Base-by-base conservation (phyloP, 2,888 invertebrate genomes). In the Strigamia crassipes region DNA sequence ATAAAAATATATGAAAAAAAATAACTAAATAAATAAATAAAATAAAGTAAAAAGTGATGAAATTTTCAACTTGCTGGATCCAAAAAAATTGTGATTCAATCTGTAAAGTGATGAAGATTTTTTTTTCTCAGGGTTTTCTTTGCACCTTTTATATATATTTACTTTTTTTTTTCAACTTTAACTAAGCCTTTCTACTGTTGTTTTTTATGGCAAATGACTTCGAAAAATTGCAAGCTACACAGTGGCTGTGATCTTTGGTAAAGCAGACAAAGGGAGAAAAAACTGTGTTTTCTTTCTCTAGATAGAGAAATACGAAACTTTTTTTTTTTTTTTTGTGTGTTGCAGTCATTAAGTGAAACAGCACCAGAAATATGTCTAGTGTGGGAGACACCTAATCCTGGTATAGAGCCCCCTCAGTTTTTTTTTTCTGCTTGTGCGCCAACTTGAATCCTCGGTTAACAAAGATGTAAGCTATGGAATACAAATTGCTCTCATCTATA, bases 281-380 rank as follows among this genome's bases (percentile, higher is more conserved):
- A 31, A n/a, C 9, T 18, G 15, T 56, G 15, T 56, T 56, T 56
- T 56, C n/a, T 18, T 18, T 56, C 21, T 56, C 1, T 23, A 66
- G 21, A 66, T 23, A 66, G 12, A 66, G 23, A 31, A 73, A 73
- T 12, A 5, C 73, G 27, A 73, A 73, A 73, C 73, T 27, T 31
- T 31, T n/a, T 73, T 73, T 73, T 73, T 73, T n/a, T n/a, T n/a
- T n/a, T n/a, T n/a, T 66, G 21, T 66, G 66, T 27, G 12, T n/a
- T 6, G 27, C 27, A 27, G 27, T 73, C 73, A 73, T 73, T 73
- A 73, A 73, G 73, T 73, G 73, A 73, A 73, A 73, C 73, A 73
- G 73, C 73, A 73, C 8, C 73, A 73, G 73, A 73, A 73, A 73
- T 73, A 73, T 73, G 73, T 73, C 73, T 73, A 31, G 73, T 73